A percentile compares a stretch with the other conserved stretches of the same genome.
Conservation (phyloP, 2,888 invertebrate species). For the Callosobruchus maculatus region DNA sequence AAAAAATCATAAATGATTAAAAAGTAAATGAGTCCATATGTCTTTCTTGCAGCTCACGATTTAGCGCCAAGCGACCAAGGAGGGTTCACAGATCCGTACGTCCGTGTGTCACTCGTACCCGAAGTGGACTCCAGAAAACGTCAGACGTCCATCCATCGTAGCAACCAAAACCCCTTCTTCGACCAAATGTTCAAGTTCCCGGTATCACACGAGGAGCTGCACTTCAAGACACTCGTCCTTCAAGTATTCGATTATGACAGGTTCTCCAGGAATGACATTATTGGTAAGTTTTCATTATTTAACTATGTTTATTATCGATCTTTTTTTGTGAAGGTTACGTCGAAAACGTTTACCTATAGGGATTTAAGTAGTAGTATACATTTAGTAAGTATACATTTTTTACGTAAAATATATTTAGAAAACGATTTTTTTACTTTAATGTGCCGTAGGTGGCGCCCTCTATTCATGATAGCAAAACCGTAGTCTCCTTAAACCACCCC, state of each 20-base stretch:
- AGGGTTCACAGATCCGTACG: conserved; percentile 88
- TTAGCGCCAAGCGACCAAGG: conserved; percentile 80
- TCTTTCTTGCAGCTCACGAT: conserved; percentile 64
- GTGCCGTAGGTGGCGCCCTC: too few species aligned
- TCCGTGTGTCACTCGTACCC: conserved; percentile 73
- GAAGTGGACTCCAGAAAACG: conserved; percentile 81
- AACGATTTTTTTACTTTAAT: too few species aligned
- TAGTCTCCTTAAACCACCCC: too few species aligned
- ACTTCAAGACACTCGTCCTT: conserved; percentile 71
- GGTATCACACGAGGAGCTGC: conserved; percentile 81
- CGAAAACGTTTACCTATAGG: too few species aligned
- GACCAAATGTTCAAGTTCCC: conserved; percentile 93
- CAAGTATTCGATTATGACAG: conserved; percentile 69
- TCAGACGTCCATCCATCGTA: conserved; percentile 79
- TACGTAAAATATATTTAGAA: too few species aligned
- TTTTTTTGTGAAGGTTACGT: too few species aligned
- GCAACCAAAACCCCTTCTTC: conserved; percentile 82
- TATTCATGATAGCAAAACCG: too few species aligned
- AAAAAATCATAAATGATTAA: too few species aligned
- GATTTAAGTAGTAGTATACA: too few species aligned
- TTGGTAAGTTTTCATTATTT: conserved; percentile 59
- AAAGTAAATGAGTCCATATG: too few species aligned
- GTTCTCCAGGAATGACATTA: conserved; percentile 83
- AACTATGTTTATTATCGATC: not conserved
- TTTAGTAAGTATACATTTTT: too few species aligned